Base-by-base conservation (phyloP, 1,140 invertebrate genomes). In the Acromyrmex charruanus region DNA sequence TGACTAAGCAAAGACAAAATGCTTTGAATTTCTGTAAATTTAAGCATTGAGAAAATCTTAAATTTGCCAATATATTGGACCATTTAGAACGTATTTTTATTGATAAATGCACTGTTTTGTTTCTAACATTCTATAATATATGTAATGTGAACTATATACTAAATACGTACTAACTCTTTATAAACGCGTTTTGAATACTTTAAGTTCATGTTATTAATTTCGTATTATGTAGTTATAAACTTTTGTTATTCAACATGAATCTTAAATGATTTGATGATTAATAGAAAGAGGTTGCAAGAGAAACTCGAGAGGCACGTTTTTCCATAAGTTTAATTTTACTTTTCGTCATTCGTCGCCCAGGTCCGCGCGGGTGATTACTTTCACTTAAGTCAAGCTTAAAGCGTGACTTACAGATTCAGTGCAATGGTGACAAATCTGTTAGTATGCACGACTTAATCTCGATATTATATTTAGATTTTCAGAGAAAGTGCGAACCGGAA, bases 351-450 rank as follows among this genome's bases (percentile, higher is more conserved):
- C 3, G 10, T 28, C 14, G 16, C 77, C n/a, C 10, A 65, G 18
- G 4, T 2, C 25, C 10, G 44, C 55, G 39, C 61, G 10, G 28
- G 14, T 39, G 35, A 80, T 7, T 71, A 86, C 75, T 86, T 86
- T 80, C 75, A 68, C 65, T 86, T 55, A 71, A 79, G 65, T 69
- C 61, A 77, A 86, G 35, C 80, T 74, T 61, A 59, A 71, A 80
- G 77, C 61, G 77, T 81, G 69, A 84, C 69, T 63, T 72, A 58
- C 35, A 25, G 39, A 75, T 84, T 84, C 10, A 55, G 65, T 12
- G 49, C 28, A 81, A 75, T 72, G 25, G 18, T 49, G 55, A 75
- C 68, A 25, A 49, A 7, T 58, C n/a, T 21, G 9, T 18, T 39
- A 49, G 10, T 39, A 75, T 21, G 55, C 69, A 18, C 25, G 25